phyloP scores from a whole-genome alignment of 2,888 invertebrate species.

The Stenurella melanura region DNA sequence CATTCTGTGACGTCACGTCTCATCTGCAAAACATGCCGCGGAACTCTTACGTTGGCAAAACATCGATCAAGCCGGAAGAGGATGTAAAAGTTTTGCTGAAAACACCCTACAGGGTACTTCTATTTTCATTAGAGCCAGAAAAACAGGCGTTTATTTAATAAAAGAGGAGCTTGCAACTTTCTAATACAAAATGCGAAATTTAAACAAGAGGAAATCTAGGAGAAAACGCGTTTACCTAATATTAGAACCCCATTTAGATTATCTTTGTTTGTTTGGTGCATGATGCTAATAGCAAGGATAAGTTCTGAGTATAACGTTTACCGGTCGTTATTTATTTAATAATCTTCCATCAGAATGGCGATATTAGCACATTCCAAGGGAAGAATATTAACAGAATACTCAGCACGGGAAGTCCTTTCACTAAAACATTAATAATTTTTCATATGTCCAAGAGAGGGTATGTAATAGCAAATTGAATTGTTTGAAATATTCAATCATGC shows the following conservation, averaged over 20 bases:
- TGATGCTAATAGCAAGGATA: not conserved
- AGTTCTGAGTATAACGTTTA: no score
- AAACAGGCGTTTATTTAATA: constrained; percentile 7
- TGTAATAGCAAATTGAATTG: no score
- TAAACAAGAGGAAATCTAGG: not conserved
- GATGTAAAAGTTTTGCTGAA: not conserved
- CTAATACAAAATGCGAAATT: not conserved
- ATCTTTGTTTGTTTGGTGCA: not conserved
- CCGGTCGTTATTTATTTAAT: no score
- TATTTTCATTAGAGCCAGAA: constrained; percentile 1
- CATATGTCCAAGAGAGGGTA: no score
- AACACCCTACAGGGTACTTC: constrained; percentile 5
- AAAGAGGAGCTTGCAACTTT: not conserved
- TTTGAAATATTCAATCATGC: no score
- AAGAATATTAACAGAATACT: no score
- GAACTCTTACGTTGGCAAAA: constrained; percentile 9
- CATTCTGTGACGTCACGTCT: constrained; percentile 23
- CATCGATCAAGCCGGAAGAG: constrained; percentile 24
- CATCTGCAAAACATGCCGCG: constrained; percentile 9
- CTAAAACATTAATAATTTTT: no score
- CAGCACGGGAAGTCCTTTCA: no score
- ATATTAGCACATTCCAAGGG: no score
- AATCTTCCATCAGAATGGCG: no score
- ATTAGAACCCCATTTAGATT: not conserved
- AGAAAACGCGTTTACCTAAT: not conserved